These are phyloP conservation scores for Periophthalmus magnuspinnatus DNA, from an alignment of 2,797 vertebrate species.

Conservation along the genomic window DNA sequence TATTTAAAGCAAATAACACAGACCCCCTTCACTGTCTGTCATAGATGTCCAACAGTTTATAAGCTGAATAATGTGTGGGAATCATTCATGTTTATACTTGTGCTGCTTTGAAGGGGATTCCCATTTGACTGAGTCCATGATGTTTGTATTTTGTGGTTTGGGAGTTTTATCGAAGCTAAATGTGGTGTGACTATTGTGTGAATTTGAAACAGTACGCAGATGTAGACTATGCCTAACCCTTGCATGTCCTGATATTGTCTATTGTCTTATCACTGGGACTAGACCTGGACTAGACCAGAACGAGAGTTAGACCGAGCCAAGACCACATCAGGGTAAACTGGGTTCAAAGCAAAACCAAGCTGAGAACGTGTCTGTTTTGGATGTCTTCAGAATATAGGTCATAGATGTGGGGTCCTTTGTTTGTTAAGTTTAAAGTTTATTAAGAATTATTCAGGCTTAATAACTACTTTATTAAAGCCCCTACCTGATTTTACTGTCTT, in stretches of 20 bases:
- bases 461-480: too few species aligned
- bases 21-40: neutral
- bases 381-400: too few species aligned
- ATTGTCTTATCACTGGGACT: neutral
- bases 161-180: constrained; percentile 1
- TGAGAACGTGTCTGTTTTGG: too few species aligned
- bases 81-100: constrained; percentile 5
- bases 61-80: constrained; percentile 5
- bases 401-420: too few species aligned
- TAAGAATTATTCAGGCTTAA: too few species aligned
- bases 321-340: too few species aligned
- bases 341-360: too few species aligned
- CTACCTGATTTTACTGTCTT: too few species aligned
- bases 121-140: constrained; percentile 3
- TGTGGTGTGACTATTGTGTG: constrained; percentile 6
- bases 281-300: neutral
- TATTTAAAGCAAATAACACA: neutral
- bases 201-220: neutral
- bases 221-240: too few species aligned
- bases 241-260: neutral
- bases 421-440: too few species aligned
- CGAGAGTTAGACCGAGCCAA: neutral
- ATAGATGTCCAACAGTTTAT: neutral
- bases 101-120: constrained; percentile 5
- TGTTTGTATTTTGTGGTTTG: constrained; percentile 9